Percentiles rank a stretch among this genome's conserved stretches.
Evolutionary conservation across 2,888 invertebrate genomes (phyloP).

Genomic region (Lasioglossum lativentre): DNA sequence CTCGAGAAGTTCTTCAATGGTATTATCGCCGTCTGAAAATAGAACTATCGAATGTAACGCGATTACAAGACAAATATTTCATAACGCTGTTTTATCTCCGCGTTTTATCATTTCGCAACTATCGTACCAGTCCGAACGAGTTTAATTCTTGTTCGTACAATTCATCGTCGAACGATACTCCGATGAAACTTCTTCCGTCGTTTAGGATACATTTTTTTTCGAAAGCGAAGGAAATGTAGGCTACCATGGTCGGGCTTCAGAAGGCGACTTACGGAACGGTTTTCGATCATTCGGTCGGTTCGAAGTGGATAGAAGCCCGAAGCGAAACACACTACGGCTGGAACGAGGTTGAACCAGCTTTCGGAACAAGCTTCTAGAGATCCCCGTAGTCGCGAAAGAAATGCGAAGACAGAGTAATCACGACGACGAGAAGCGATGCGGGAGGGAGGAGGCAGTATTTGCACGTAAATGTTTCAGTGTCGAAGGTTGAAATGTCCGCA

Average conservation of each 20-base stretch:
- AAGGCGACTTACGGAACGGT: neutral
- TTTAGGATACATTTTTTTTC: neutral
- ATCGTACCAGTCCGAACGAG: neutral
- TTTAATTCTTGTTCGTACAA: neutral
- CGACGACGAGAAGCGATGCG: neutral
- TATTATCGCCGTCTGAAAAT: neutral
- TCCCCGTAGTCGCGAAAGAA: slow-evolving; percentile 5
- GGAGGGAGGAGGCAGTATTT: neutral
- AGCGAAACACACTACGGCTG: neutral
- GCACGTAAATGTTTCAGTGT: slow-evolving; percentile 21
- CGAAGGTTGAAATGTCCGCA: neutral
- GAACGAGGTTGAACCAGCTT: slow-evolving; percentile 2
- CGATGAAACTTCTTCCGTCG: neutral
- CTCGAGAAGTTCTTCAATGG: neutral
- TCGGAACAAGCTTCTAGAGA: slow-evolving; percentile 9
- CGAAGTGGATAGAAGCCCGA: neutral
- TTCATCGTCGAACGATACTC: neutral
- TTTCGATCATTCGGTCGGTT: neutral
- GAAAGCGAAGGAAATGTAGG: neutral
- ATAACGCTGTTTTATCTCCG: neutral
- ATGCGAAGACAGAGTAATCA: neutral
- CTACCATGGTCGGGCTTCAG: neutral
- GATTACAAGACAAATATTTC: neutral
- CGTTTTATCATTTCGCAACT: neutral
- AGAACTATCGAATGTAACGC: neutral